phyloP scores from a whole-genome alignment of 2,888 invertebrate genomes.

The Noctuana brunneofusca region DNA sequence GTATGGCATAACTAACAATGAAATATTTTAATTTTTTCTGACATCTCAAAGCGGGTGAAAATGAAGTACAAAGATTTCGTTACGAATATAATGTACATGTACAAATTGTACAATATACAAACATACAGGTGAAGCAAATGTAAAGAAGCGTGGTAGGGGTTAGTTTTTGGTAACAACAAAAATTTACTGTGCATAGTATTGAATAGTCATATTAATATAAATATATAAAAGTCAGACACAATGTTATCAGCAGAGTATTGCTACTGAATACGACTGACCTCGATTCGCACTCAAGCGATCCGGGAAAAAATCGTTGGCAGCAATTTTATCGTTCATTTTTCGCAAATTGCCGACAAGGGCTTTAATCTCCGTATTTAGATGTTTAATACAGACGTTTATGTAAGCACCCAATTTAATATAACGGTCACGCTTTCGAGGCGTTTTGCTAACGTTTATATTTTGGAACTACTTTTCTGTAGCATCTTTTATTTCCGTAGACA shows the following conservation, averaged over 20 bases:
- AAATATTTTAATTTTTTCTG: no score
- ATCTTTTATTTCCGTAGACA: background rate
- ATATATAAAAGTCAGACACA: background rate
- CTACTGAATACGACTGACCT: constrained; percentile 21
- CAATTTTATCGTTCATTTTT: constrained; percentile 27
- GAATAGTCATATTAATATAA: no score
- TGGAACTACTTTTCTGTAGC: constrained; percentile 1
- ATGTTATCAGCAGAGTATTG: constrained; percentile 7
- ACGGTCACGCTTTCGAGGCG: constrained; percentile 16
- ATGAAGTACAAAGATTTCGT: no score
- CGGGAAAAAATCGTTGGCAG: constrained; percentile 11
- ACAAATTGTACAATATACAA: no score
- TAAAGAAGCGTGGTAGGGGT: no score
- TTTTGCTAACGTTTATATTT: constrained; percentile 9
- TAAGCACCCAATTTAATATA: constrained; percentile 29
- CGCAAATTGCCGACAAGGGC: constrained; percentile 24
- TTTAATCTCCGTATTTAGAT: constrained; percentile 28
- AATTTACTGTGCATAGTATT: no score
- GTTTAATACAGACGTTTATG: constrained; percentile 29
- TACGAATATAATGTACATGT: no score
- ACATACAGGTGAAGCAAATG: no score
- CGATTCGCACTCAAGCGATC: constrained; percentile 14
- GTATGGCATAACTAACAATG: no score
- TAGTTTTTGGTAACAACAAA: no score
- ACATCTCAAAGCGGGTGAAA: no score